Percentiles rank a stretch among this genome's conserved stretches.
Conservation (phyloP, 2,888 invertebrate species). For the Taphrorychus bicolor region DNA sequence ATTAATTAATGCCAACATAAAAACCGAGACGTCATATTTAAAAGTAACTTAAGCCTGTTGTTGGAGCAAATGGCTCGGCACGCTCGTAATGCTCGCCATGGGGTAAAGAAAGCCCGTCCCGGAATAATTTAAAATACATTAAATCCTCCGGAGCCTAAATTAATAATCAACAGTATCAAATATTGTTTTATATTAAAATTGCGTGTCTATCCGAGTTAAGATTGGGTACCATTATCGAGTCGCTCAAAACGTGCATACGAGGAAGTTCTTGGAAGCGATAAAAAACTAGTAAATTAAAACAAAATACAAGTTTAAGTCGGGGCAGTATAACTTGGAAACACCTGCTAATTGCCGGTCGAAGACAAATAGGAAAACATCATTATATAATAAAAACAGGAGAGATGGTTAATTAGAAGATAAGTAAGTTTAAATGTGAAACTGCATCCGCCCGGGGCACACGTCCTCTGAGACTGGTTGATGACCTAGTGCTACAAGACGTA, state of each 20-base stretch:
- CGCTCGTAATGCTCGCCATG: constrained; percentile 20
- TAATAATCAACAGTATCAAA: constrained; percentile 8
- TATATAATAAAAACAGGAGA: not conserved
- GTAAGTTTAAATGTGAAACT: constrained; percentile 9
- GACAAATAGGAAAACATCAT: constrained; percentile 14
- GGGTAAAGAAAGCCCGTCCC: constrained; percentile 6
- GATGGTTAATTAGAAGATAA: constrained; percentile 16
- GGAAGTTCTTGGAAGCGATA: not conserved
- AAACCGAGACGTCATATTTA: constrained; percentile 21
- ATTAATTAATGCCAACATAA: constrained; percentile 20
- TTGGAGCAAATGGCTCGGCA: constrained; percentile 16
- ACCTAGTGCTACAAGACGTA: constrained; percentile 3
- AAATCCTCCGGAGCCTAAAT: constrained; percentile 3
- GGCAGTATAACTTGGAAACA: constrained; percentile 5
- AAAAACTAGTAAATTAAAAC: not conserved
- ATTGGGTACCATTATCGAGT: constrained; percentile 1
- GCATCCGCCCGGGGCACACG: constrained; percentile 26
- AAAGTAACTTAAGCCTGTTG: constrained; percentile 20
- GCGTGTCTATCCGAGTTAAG: not conserved
- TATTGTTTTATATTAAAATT: constrained; percentile 9
- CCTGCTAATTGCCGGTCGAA: constrained; percentile 15
- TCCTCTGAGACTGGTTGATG: constrained; percentile 18
- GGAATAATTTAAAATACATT: constrained; percentile 24
- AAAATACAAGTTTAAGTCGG: not conserved
- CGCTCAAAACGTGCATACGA: not conserved